Evolutionary conservation across 2,888 invertebrate genomes (phyloP).

Genomic region (Cantharis rufa): DNA sequence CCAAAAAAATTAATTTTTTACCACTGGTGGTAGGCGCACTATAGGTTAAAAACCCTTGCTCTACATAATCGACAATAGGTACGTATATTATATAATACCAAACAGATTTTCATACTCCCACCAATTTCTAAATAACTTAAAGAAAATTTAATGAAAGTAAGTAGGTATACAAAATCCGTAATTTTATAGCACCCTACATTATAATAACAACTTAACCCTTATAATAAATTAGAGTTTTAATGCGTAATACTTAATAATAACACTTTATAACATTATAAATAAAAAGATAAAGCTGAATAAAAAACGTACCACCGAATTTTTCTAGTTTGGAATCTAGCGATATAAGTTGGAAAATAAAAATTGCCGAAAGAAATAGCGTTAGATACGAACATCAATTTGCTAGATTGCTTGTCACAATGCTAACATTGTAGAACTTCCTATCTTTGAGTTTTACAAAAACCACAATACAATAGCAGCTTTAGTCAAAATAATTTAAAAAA

Average conservation of each 20-base stretch:
- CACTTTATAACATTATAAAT: not conserved
- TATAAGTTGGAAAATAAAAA: conserved; percentile 19
- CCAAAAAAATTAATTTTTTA: no score
- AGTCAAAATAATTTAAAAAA: conserved; percentile 15
- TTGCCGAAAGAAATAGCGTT: conserved; percentile 12
- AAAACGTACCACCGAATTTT: conserved; percentile 8
- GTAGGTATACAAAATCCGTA: no score
- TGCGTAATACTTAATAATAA: not conserved
- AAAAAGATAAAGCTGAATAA: not conserved
- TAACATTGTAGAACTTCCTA: conserved; percentile 9
- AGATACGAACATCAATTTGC: conserved; percentile 24
- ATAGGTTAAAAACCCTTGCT: no score
- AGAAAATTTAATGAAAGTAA: no score
- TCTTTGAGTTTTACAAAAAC: conserved; percentile 10
- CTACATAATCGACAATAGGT: no score
- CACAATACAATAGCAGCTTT: conserved; percentile 12
- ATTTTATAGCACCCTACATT: no score
- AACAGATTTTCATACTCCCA: no score
- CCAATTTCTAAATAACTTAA: no score
- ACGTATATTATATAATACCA: no score
- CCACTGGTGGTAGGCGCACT: no score
- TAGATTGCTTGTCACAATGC: conserved; percentile 17
- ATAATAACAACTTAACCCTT: not conserved
- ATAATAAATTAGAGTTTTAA: not conserved
- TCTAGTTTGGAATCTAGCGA: conserved; percentile 3